Base-by-base conservation (phyloP, 2,113 vertebrate genomes). In the Hypanus sabinus region DNA sequence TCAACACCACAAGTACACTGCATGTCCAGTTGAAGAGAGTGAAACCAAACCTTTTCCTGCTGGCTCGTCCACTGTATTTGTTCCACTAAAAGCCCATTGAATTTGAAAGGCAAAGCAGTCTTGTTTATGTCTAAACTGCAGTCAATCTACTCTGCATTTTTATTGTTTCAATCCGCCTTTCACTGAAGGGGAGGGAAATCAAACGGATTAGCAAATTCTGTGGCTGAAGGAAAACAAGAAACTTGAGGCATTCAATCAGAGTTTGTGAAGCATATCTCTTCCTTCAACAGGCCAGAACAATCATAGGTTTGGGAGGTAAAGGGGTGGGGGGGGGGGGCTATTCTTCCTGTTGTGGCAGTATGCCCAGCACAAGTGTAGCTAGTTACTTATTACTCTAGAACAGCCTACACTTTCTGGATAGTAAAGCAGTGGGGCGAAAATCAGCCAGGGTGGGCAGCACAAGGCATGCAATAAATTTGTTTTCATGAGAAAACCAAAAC, bases 81-180 rank as follows among this genome's bases (percentile, higher is more conserved):
- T 93, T 93, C 91, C 38, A 75, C 16, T 62, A 33, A 30, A 22
- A 75, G 91, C 24, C 68, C 70, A 93, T 93, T 93, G 91, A 73
- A 65, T 90, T 90, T 36, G 85, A 90, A 62, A 68, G 60, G 91
- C 70, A 75, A 36, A 93, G 38, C 24, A 55, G 20, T 55, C 91
- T 71, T 93, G 91, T 75, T 93, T 93, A 93, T 70, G 24, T 22
- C 73, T 55, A 93, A 93, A 22, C 70, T 55, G 70, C 68, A 75
- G 24, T 73, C 38, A 11, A 73, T 73, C 68, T 20, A 75, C 68
- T 93, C 91, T 73, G 91, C 91, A 73, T 30, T 93, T 90, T 14
- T 55, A 36, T 73, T 93, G 24, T 93, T 75, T 2, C 9, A 33
- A 73, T 93, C 91, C 36, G 70, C n/a, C 27, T 57, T 30, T 68